Evolutionary conservation across 2,797 vertebrate genomes (phyloP), one percentile per base, ranked within the genome.

Genomic region (Melanotaenia parkinsoni): DNA sequence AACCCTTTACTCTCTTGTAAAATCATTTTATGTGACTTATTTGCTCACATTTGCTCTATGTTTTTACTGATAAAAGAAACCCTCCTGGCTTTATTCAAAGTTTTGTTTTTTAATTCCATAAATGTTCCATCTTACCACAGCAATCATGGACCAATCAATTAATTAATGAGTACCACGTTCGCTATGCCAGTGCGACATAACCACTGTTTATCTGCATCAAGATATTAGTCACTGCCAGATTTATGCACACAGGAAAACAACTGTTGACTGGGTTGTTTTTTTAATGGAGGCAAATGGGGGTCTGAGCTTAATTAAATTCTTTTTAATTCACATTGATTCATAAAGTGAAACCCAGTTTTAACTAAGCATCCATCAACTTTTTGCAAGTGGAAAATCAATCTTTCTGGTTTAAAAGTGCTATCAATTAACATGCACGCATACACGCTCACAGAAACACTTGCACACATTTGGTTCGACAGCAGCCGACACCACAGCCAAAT

Each of bases 371-470:
- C 5, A 65, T 69, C 38, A 71, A 70, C 78, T 59, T 72, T 65
- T 68, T 54, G 12, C 3, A 67, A 61, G 38, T 13, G 77, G 77
- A 54, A 30, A 45, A 69, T 68, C 33, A 13, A 16, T 69, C 33
- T 70, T 6, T 33, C 28, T 37, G 18, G 12, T 74, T 74, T 77
- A 63, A 90, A 89, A 88, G 80, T 87, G 87, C 79, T 80, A 57
- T 72, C 50, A 60, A 79, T 67, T 56, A 70, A 82, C 74, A 79
- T 69, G 67, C 79, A 69, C 50, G 4, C 65, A 26, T 16, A 69
- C 64, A 57, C 22, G 2, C 53, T 12, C 59, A 53, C 62, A 66
- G 7, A 38, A 57, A 76, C 63, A 56, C 72, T 76, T 56, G 65
- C 77, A 81, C 61, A 35, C 70, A 66, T 79, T 83, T 78, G 83